phyloP scores from a whole-genome alignment of 92 coral and sea anemone genomes.

The Bergia sp. region DNA sequence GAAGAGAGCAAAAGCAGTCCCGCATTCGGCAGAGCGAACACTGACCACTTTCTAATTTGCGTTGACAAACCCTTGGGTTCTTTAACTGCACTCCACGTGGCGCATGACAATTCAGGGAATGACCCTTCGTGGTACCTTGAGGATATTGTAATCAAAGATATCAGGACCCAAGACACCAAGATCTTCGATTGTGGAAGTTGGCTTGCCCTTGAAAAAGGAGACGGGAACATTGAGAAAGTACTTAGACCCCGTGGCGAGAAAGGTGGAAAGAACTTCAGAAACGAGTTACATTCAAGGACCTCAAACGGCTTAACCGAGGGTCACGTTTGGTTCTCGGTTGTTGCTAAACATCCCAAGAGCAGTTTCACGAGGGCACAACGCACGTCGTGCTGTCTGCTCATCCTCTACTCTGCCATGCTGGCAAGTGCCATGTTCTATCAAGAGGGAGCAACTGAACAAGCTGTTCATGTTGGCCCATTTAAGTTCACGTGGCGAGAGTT shows the following conservation, averaged over 20 bases:
- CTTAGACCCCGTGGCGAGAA: not conserved
- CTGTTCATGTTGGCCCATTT: conserved; percentile 52
- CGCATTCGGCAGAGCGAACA: conserved; percentile 59
- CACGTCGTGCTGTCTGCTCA: conserved; percentile 48
- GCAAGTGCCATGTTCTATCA: conserved; percentile 61
- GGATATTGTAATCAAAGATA: conserved; percentile 37
- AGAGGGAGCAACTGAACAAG: conserved; percentile 32
- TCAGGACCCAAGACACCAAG: not conserved
- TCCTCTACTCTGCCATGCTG: conserved; percentile 49
- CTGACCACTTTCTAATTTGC: conserved; percentile 57
- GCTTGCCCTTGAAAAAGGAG: conserved; percentile 61
- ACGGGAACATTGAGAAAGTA: conserved; percentile 46
- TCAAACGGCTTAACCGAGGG: conserved; percentile 46
- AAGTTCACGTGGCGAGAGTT: conserved; percentile 48
- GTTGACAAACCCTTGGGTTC: conserved; percentile 55
- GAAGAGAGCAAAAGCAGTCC: not conserved
- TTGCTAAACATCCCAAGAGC: conserved; percentile 49
- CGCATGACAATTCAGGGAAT: conserved; percentile 55
- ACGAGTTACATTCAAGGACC: conserved; percentile 27
- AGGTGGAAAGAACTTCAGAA: conserved; percentile 11
- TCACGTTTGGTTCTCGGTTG: conserved; percentile 59
- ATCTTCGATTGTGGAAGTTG: conserved; percentile 47
- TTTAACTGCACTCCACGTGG: conserved; percentile 40
- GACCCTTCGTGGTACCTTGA: conserved; percentile 50
- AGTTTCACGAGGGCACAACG: conserved; percentile 53